Percentiles rank a stretch among this genome's conserved stretches.
phyloP scores from a whole-genome alignment of 1,140 invertebrate genomes.

The Leptopilina boulardi region DNA sequence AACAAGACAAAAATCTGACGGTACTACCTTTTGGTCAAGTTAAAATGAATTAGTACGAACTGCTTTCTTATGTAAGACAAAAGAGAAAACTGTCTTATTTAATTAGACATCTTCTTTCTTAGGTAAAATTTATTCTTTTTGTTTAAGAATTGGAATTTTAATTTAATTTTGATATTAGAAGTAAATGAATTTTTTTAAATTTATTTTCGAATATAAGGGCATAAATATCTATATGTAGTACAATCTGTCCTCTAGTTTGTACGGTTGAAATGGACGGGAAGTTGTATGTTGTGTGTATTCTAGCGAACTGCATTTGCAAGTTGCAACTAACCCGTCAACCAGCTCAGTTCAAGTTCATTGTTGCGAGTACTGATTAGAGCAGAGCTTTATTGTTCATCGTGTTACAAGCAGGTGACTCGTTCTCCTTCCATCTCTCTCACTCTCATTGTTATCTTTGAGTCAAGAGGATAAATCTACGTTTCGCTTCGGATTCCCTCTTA shows the following conservation, averaged over 20 bases:
- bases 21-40: constrained; percentile 22
- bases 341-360: constrained; percentile 52
- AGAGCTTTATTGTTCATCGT: constrained; percentile 50
- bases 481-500: background rate
- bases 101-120: background rate
- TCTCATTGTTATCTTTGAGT: constrained; percentile 29
- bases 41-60: constrained; percentile 8
- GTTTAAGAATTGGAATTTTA: no score
- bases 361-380: constrained; percentile 50
- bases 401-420: constrained; percentile 40
- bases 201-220: background rate
- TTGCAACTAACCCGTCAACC: constrained; percentile 38
- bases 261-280: constrained; percentile 11
- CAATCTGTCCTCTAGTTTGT: constrained; percentile 11
- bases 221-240: background rate
- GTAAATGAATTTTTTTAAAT: background rate
- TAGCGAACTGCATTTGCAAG: constrained; percentile 42
- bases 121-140: background rate
- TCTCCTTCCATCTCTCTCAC: background rate
- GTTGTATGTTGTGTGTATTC: constrained; percentile 23
- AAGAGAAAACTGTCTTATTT: constrained; percentile 1
- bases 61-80: background rate
- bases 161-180: no score
- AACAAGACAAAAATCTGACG: constrained; percentile 36
- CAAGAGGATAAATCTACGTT: background rate